Base-by-base conservation (phyloP, 2,888 invertebrate species). In the Priocnemis perturbator region DNA sequence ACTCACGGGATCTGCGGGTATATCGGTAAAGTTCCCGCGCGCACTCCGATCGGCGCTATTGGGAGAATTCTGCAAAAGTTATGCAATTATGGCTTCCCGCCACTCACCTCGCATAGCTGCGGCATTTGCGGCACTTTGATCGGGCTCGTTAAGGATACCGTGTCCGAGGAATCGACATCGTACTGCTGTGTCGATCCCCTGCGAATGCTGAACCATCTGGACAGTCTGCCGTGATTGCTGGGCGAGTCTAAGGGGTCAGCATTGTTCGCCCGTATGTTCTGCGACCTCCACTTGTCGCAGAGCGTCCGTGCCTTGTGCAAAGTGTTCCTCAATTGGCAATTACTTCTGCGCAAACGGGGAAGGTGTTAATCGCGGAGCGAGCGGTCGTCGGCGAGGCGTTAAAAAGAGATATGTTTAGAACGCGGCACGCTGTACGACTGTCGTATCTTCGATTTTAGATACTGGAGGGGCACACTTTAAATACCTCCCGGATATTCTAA, bases 161-260 rank as follows among this genome's bases (percentile, higher is more conserved):
- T 86, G 67, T 88, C 89, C 17, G 86, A 87, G 17, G 74, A 81
- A 74, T 90, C 93, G 73, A 93, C 93, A 86, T 96, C 96, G 89
- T 95, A 96, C 85, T 96, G 96, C 89, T 95, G 94, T n/a, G 94
- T 91, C 73, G 95, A 94, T 53, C 95, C 95, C 71, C 96, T 92
- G 50, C 96, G 91, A 75, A 97, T 95, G 83, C 96, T 96, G 91
- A 97, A 97, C 96, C 96, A 97, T 79, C 97, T 92, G 44, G 96
- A 94, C 58, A 97, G 91, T 67, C 95, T 91, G 72, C 96, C 95
- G 59, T 90, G 87, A 52, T 85, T 85, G 79, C 94, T 93, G 58
- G 93, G 92, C 79, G 93, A 92, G 86, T 92, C 92, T 73, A 87
- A 61, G 30, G 84, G 77, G 65, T 88, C 88, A 17, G 86, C 68